Evolutionary conservation across 2,888 invertebrate species (phyloP).

Genomic region (Colostygia pectinataria): DNA sequence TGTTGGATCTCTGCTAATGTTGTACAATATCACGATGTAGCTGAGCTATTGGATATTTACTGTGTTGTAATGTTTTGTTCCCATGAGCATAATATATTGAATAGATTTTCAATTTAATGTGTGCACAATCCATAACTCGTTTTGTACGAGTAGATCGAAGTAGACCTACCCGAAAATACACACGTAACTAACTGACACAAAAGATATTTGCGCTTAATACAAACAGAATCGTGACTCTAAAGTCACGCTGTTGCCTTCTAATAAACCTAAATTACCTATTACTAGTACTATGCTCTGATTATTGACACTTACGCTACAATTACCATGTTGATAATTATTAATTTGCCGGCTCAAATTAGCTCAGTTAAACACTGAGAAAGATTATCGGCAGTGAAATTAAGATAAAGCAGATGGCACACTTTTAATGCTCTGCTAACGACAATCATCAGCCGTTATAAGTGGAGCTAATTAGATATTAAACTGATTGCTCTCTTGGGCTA

Average conservation of each 20-base stretch:
- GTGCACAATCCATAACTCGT: too few relatives aligned
- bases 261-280: not conserved
- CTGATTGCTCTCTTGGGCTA: not conserved
- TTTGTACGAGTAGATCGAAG: too few relatives aligned
- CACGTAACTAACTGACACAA: too few relatives aligned
- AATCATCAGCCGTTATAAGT: constrained; percentile 22
- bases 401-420: constrained; percentile 16
- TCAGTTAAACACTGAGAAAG: constrained; percentile 4
- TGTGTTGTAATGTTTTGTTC: too few relatives aligned
- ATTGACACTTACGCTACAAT: constrained; percentile 2
- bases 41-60: too few relatives aligned
- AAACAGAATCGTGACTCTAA: not conserved
- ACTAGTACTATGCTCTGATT: constrained; percentile 8
- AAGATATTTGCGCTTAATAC: not conserved
- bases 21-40: too few relatives aligned
- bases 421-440: constrained; percentile 22
- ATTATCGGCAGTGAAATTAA: constrained; percentile 14
- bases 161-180: too few relatives aligned
- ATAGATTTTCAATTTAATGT: too few relatives aligned
- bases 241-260: constrained; percentile 1
- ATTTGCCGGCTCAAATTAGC: constrained; percentile 12
- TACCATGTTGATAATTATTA: constrained; percentile 1
- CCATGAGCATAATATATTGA: too few relatives aligned
- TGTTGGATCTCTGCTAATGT: too few relatives aligned
- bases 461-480: not conserved